A percentile compares a stretch with the other conserved stretches of the same genome.
Evolutionary conservation across 2,113 vertebrate genomes (phyloP).

Genomic region (Zingel zingel): DNA sequence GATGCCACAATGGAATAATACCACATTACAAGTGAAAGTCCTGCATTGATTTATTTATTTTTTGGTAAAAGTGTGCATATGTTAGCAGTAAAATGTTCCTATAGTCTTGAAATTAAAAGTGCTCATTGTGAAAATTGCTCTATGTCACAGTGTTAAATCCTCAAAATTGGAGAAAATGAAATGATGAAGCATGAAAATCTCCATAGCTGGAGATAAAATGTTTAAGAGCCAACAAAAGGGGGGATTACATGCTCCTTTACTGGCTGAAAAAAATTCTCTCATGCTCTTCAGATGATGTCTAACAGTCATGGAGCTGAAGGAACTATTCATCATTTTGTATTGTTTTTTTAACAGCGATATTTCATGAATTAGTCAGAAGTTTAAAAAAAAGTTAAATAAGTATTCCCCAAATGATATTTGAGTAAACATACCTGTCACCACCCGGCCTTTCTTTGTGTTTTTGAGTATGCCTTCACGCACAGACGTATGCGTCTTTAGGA

Average conservation of each 20-base stretch:
- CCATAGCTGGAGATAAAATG: conserved; percentile 12
- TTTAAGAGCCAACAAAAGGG: conserved; percentile 28
- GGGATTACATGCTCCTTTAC: conserved; percentile 18
- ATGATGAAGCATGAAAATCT: conserved; percentile 12
- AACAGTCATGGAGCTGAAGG: conserved; percentile 4
- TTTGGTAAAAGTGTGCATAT: background rate
- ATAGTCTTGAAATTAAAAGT: background rate
- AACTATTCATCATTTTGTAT: background rate
- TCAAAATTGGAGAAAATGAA: conserved; percentile 1
- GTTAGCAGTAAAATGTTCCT: background rate
- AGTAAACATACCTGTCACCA: background rate
- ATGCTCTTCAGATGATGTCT: conserved; percentile 29
- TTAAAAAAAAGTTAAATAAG: background rate
- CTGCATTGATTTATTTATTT: background rate
- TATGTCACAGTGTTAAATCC: conserved; percentile 1
- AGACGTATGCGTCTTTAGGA: background rate
- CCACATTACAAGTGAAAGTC: conserved; percentile 1
- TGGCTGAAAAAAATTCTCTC: background rate
- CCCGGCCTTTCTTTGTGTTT: background rate
- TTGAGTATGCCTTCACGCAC: background rate
- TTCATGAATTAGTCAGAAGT: background rate
- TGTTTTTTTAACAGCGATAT: background rate
- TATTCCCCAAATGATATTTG: background rate
- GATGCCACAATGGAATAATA: conserved; percentile 23
- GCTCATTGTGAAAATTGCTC: background rate